Percentiles rank a stretch among this genome's conserved stretches.
These are phyloP conservation scores for Lomographa bimaculata DNA, from an alignment of 2,888 invertebrate genomes.

Conservation along the genomic window DNA sequence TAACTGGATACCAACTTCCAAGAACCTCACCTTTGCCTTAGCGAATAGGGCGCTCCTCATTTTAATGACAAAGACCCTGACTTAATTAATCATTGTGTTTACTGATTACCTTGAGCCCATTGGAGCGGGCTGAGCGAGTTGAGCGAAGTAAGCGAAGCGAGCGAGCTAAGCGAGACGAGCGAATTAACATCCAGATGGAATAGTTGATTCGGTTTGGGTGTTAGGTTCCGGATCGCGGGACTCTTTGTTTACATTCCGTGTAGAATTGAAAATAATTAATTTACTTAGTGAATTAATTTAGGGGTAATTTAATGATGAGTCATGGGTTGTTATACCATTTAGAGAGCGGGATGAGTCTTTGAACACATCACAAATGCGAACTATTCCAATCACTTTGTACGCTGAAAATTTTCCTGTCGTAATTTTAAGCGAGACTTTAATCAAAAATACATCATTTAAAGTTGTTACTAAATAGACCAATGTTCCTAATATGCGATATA, in stretches of 20 bases:
- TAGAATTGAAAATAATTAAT: constrained; percentile 20
- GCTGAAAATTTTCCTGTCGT: no score
- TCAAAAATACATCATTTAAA: no score
- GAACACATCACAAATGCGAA: constrained; percentile 5
- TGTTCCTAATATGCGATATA: no score
- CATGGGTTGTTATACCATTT: no score
- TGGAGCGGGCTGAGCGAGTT: constrained; percentile 50
- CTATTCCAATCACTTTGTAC: no score
- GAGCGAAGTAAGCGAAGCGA: constrained; percentile 8
- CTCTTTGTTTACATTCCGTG: constrained; percentile 14
- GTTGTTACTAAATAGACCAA: no score
- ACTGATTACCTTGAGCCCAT: constrained; percentile 69
- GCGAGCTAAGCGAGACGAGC: constrained; percentile 14
- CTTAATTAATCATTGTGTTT: constrained; percentile 79
- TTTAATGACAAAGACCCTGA: constrained; percentile 77
- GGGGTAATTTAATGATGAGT: no score
- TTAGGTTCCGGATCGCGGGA: constrained; percentile 12
- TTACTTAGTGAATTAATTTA: constrained; percentile 5
- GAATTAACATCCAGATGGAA: constrained; percentile 73
- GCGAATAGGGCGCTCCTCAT: constrained; percentile 48
- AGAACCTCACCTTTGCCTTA: constrained; percentile 23
- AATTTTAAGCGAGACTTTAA: no score
- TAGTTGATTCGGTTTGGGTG: constrained; percentile 45
- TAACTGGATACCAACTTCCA: constrained; percentile 9
- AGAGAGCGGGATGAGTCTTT: no score